phyloP scores from a whole-genome alignment of 2,113 vertebrate genomes.

The Porphyrio hochstetteri region DNA sequence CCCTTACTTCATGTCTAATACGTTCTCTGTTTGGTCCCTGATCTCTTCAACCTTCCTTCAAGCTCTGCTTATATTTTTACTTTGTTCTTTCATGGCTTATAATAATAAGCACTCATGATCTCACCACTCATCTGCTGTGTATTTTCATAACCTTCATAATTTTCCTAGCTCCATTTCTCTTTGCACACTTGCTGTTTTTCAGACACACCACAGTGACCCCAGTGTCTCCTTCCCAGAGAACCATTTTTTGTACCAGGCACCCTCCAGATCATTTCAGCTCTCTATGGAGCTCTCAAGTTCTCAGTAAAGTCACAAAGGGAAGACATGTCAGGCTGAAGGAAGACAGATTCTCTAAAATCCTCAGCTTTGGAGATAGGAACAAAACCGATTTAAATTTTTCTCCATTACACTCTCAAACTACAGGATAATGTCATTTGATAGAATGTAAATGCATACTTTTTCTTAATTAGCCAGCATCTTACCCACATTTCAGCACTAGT shows the following conservation, averaged over 20 bases:
- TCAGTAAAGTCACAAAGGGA: neutral
- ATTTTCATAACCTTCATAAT: neutral
- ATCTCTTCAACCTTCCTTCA: neutral
- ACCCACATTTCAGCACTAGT: neutral
- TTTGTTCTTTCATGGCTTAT: neutral
- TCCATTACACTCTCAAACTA: neutral
- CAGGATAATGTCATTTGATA: neutral
- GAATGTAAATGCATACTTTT: neutral
- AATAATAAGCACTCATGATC: accelerated
- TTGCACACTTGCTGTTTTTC: neutral
- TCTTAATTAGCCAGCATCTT: neutral
- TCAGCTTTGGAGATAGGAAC: neutral
- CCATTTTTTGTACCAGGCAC: neutral
- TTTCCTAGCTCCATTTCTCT: neutral
- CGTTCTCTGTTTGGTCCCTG: neutral
- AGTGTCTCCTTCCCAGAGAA: neutral
- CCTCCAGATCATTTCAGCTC: neutral
- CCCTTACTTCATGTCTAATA: neutral
- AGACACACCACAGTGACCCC: neutral
- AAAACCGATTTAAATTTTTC: neutral
- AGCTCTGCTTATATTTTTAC: neutral
- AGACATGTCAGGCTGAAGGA: accelerated
- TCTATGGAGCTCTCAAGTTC: neutral
- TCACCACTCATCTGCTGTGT: neutral
- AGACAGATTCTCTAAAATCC: neutral